Percentiles rank a stretch among this genome's conserved stretches.
Conservation (phyloP, 2,797 vertebrate genomes). For the Mallotus villosus region DNA sequence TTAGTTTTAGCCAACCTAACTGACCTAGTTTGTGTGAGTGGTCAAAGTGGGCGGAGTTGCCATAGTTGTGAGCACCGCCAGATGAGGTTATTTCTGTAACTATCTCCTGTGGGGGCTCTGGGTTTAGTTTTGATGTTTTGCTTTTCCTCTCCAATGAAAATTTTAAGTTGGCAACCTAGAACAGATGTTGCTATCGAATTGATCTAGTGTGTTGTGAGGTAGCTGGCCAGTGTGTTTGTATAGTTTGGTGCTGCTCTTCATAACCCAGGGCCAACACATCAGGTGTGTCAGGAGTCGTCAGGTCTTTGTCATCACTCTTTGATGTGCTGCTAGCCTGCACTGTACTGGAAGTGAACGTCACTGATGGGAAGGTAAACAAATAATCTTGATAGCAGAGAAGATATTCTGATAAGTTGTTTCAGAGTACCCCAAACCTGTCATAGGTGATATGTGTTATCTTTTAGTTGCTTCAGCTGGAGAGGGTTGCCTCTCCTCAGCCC, state of each 20-base stretch:
- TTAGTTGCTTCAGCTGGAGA: constrained; percentile 31
- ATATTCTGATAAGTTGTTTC: too few relatives aligned
- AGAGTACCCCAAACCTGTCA: too few relatives aligned
- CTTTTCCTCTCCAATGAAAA: constrained; percentile 14
- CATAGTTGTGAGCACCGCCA: constrained; percentile 16
- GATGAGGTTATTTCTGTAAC: constrained; percentile 56
- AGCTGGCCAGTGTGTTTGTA: background rate
- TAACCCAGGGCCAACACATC: constrained; percentile 14
- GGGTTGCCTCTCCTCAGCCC: constrained; percentile 20
- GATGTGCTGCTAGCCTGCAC: background rate
- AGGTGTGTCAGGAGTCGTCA: too few relatives aligned
- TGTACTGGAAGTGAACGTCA: background rate
- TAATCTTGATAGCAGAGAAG: background rate
- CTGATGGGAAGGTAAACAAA: background rate
- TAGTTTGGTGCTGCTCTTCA: background rate
- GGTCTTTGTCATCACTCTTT: background rate
- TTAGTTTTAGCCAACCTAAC: constrained; percentile 56
- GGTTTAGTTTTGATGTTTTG: constrained; percentile 47
- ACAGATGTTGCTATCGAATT: background rate
- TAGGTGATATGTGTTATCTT: too few relatives aligned
- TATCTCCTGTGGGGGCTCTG: constrained; percentile 29
- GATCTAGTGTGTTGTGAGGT: background rate
- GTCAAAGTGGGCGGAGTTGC: constrained; percentile 37
- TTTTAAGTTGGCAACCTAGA: constrained; percentile 16
- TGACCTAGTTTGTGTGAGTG: constrained; percentile 56